Evolutionary conservation across 1,140 invertebrate genomes (phyloP), one percentile per base, ranked within the genome.

Genomic region (Phymorhynchus buccinoides): DNA sequence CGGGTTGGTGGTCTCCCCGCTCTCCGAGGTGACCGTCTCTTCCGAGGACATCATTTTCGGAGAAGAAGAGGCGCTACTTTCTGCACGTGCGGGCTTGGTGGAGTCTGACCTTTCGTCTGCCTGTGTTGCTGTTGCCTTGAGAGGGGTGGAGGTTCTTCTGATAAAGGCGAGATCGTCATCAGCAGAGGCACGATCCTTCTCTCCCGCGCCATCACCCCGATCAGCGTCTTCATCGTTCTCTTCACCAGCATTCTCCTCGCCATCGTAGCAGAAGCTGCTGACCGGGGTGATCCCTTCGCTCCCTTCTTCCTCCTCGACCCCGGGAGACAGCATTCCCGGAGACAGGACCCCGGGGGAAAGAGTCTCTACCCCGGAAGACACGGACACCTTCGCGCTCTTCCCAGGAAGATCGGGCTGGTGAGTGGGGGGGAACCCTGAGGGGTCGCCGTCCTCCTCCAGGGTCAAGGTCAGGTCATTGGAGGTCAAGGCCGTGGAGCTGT

Each of bases 241-340:
- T 37, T 78, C 16, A 0, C 27, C 7, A 6, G 4, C 37, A 32
- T 22, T 3, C 7, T 39, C 1, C 22, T 30, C 39, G 37, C n/a
- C n/a, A 16, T 79, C 44, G 27, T n/a, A 7, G 39, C 81, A 83
- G 62, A 83, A 83, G 39, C 81, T 83, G n/a, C 39, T 35, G 22
- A 62, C 66, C 12, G 81, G 81, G 1, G 81, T 83, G 18, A 83
- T 68, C 4, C 81, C 81, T 62, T 73, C 81, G 6, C 22, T 73
- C 56, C 73, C 81, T 18, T 83, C 56, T 7, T 83, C 56, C 0
- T 83, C 81, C 32, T 83, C 56, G 3, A 71, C 56, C 0, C 62
- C 39, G 6, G 77, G 41, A 44, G 77, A 78, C 37, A 44, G 30
- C 14, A 42, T 39, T 78, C 62, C 39, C 1, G 77, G 41, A 44